Evolutionary conservation across 2,888 invertebrate species (phyloP), one percentile per base, ranked within the genome.

Genomic region (Apodemia mormo): DNA sequence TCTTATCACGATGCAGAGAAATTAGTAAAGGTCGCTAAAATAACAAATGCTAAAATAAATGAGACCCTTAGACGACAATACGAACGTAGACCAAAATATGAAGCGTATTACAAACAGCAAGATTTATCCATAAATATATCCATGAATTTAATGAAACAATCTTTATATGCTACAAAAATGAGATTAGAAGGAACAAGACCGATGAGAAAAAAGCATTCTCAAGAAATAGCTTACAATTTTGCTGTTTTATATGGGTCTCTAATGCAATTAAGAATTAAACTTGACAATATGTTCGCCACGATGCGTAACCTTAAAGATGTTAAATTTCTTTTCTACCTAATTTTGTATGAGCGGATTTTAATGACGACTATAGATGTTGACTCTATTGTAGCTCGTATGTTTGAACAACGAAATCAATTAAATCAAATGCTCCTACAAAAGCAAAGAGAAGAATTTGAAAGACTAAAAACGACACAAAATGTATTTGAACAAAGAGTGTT

Each of bases 331-430:
- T 84, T 79, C 79, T 81, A 43, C 49, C 45, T 86, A 0, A 74
- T 82, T 0, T 6, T 82, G 0, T 86, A 86, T 65, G 84, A 86
- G 69, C 81, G 80, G 12, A 67, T 81, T 0, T 68, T 86, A 33
- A 77, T 80, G 0, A 71, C 74, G 0, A 77, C 78, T 65, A 73
- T 81, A 0, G 86, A 86, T 49, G 73, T 81, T 0, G 69, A 64
- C 0, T 72, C 76, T 8, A 76, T 79, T 14, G 74, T 80, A 0
- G 73, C 78, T 10, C 78, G 75, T 14, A 75, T 84, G 29, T 83
- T 79, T 37, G 5, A 70, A 4, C 14, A 77, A 6, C 75, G 79
- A 0, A 5, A 37, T 6, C 2, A 49, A 22, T 67, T 66, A 29
- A 71, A 65, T 65, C 49, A 30, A 40, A 10, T 66, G 12, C 2